phyloP scores from a whole-genome alignment of 1,140 invertebrate genomes.

The Drosophila tristis region DNA sequence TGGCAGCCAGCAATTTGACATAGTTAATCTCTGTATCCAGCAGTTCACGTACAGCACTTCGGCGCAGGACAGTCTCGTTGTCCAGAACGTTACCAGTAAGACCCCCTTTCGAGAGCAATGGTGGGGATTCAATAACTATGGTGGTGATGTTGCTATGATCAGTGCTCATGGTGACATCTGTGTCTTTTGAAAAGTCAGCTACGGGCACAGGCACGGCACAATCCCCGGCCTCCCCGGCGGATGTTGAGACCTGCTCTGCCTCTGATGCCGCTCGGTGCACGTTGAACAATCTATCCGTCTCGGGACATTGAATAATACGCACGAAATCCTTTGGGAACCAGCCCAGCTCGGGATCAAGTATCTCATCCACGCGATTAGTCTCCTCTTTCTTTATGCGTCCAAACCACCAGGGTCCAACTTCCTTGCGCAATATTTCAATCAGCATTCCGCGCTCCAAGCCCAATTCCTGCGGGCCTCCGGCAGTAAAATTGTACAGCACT shows the following conservation, averaged over 20 bases:
- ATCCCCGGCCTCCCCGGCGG: neutral
- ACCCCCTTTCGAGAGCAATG: constrained; percentile 3
- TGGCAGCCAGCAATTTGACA: constrained; percentile 77
- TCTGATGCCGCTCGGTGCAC: constrained; percentile 32
- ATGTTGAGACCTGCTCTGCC: neutral
- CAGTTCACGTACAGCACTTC: constrained; percentile 76
- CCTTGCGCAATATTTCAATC: constrained; percentile 80
- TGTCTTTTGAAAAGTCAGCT: constrained; percentile 25
- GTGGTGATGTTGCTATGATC: constrained; percentile 79
- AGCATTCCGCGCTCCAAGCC: constrained; percentile 76
- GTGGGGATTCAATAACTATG: constrained; percentile 75
- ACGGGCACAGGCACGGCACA: constrained; percentile 38
- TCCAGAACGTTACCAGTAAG: constrained; percentile 40
- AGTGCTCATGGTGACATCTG: constrained; percentile 57
- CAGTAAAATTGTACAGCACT: constrained; percentile 81
- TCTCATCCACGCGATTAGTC: constrained; percentile 65
- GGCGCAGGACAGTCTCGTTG: constrained; percentile 56
- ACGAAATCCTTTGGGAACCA: constrained; percentile 84
- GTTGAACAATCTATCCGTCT: constrained; percentile 65
- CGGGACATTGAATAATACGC: constrained; percentile 71
- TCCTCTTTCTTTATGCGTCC: constrained; percentile 81
- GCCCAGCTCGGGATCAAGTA: constrained; percentile 74
- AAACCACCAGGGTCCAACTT: constrained; percentile 82
- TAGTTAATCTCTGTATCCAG: constrained; percentile 83
- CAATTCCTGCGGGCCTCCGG: constrained; percentile 78